These are phyloP conservation scores for Clarias laeviceps DNA, from an alignment of 2,797 vertebrate species.

Conservation along the genomic window DNA sequence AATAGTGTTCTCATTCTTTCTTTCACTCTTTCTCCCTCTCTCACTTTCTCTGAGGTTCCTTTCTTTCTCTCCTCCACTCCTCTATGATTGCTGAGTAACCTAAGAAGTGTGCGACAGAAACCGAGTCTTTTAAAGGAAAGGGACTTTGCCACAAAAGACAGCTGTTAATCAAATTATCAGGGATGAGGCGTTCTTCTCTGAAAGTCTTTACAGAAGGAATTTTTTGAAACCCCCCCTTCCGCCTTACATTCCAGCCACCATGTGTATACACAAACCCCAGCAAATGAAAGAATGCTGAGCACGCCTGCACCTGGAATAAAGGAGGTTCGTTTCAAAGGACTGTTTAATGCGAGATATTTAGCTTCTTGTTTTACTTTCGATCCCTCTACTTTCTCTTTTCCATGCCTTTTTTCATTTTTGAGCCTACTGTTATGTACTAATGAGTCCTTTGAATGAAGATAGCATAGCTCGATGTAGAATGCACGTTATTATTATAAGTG, in stretches of 20 bases:
- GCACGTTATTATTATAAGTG: constrained; percentile 66
- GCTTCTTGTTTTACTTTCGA: constrained; percentile 47
- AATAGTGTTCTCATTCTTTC: constrained; percentile 49
- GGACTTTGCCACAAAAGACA: constrained; percentile 69
- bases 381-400: constrained; percentile 16
- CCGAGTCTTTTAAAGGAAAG: constrained; percentile 65
- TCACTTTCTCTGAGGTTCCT: constrained; percentile 54
- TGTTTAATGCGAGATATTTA: constrained; percentile 59
- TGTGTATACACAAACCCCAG: constrained; percentile 62
- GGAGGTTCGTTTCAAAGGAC: constrained; percentile 56
- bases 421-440: constrained; percentile 33
- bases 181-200: constrained; percentile 69
- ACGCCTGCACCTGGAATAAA: constrained; percentile 72
- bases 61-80: constrained; percentile 65
- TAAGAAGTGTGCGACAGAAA: constrained; percentile 80
- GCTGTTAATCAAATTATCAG: constrained; percentile 80
- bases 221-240: constrained; percentile 51
- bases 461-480: constrained; percentile 62
- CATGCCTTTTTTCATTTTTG: neutral
- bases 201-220: constrained; percentile 48
- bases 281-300: constrained; percentile 65
- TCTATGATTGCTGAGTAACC: constrained; percentile 74
- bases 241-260: constrained; percentile 49
- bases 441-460: constrained; percentile 64
- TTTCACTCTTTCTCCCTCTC: constrained; percentile 48